Percentiles rank a stretch among this genome's conserved stretches.
Evolutionary conservation across 2,888 invertebrate genomes (phyloP).

Genomic region (Dolichomitus sp.): DNA sequence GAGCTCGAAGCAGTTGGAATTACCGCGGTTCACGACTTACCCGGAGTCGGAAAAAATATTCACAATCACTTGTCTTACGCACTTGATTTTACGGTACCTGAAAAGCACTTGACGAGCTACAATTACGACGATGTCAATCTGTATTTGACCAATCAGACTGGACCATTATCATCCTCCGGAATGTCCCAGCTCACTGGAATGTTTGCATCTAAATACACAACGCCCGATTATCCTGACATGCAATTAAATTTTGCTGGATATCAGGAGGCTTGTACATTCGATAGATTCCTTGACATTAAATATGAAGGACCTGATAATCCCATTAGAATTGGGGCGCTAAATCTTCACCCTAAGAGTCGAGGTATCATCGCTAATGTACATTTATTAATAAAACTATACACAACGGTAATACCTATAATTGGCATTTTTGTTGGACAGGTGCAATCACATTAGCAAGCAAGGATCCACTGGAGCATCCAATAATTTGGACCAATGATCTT

Average conservation of each 20-base stretch:
- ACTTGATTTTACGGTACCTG: constrained; percentile 87
- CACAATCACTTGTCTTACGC: constrained; percentile 90
- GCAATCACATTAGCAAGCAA: constrained; percentile 89
- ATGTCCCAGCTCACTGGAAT: constrained; percentile 90
- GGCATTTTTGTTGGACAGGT: constrained; percentile 71
- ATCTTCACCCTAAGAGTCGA: constrained; percentile 89
- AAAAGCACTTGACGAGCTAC: constrained; percentile 84
- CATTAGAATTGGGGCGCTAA: constrained; percentile 88
- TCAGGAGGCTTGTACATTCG: constrained; percentile 87
- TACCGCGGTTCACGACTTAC: constrained; percentile 88
- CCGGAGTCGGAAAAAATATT: constrained; percentile 90
- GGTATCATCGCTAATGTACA: constrained; percentile 82
- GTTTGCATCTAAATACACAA: constrained; percentile 88
- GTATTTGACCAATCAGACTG: constrained; percentile 88
- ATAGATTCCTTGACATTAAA: constrained; percentile 70
- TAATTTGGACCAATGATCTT: constrained; percentile 93
- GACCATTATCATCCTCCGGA: constrained; percentile 89
- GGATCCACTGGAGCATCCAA: constrained; percentile 90
- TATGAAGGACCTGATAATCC: constrained; percentile 20
- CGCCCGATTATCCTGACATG: constrained; percentile 89
- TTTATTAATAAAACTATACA: background rate
- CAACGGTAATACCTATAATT: background rate
- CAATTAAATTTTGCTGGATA: constrained; percentile 90
- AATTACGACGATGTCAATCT: constrained; percentile 88
- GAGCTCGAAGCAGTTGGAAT: constrained; percentile 88